Base-by-base conservation (phyloP, 2,888 invertebrate species). In the Palloptera scutellata region DNA sequence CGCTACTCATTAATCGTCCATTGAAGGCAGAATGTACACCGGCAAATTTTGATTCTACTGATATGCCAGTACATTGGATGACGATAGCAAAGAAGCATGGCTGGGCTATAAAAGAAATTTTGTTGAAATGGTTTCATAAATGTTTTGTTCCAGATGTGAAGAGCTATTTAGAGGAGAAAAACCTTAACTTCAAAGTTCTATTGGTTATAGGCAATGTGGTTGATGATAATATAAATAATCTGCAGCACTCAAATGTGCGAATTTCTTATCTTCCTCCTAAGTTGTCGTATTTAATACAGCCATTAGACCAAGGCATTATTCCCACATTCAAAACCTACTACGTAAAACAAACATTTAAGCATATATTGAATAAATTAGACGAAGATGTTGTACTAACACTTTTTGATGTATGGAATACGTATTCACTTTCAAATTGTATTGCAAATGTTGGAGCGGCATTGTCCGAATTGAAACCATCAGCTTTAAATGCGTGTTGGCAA, bases 21-120 rank as follows among this genome's bases (percentile, higher is more conserved):
- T 73, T 74, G 67, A 81, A 78, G 73, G 80, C 79, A 58, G 69
- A 74, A 64, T 73, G 75, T 59, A 58, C 79, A 30, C 79, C 76
- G 71, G 69, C 71, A 52, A 54, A 70, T 43, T 4, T 30, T 6
- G 60, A 60, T 19, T 60, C 43, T 12, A 45, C 15, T 43, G 13
- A 60, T 41, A 52, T 30, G 52, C 77, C 77, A 66, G 77, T 78
- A 9, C 67, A 74, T 54, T 80, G 76, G 75, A 69, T 68, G 63
- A 30, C 30, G 30, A 30, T 30, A 30, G 73, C 74, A 42, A 77
- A 80, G 65, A 72, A 72, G 59, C 80, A 78, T 69, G 78, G 77
- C 59, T 78, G 75, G 74, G 72, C 80, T 73, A 79, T 76, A 45
- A 55, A 58, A 57, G 17, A 60, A 19, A 60, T 79, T 51, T 77